phyloP scores from a whole-genome alignment of 2,797 vertebrate genomes.

The Siniperca scherzeri region DNA sequence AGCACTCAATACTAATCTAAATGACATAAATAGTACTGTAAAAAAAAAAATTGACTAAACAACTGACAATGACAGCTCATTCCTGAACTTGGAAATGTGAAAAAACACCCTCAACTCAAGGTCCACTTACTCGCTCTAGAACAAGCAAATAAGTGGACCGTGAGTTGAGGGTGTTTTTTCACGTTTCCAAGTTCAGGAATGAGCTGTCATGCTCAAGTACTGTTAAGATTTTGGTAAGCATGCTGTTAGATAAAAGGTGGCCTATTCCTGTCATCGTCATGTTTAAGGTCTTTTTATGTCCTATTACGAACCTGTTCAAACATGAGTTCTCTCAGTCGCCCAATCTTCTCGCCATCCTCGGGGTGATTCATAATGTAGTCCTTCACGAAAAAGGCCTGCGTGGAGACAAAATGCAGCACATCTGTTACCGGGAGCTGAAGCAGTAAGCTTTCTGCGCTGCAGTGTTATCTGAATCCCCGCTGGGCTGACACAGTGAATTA shows the following conservation, averaged over 20 bases:
- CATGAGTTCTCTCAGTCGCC: conserved; percentile 97
- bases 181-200: not conserved
- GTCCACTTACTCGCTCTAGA: too few relatives aligned
- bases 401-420: conserved; percentile 67
- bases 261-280: not conserved
- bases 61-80: too few relatives aligned
- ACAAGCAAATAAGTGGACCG: not conserved
- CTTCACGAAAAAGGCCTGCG: conserved; percentile 97
- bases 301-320: conserved; percentile 93
- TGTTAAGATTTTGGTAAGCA: not conserved
- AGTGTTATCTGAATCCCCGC: conserved; percentile 61
- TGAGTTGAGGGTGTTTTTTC: not conserved
- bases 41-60: not conserved
- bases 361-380: conserved; percentile 97
- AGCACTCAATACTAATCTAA: too few relatives aligned
- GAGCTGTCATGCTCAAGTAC: not conserved
- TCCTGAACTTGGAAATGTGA: too few relatives aligned
- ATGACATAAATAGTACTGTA: not conserved
- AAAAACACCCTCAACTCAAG: not conserved
- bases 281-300: not conserved
- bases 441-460: conserved; percentile 33
- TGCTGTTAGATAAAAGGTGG: not conserved
- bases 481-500: conserved; percentile 66
- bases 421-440: conserved; percentile 63
- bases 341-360: conserved; percentile 97